These are phyloP conservation scores for Tinamus guttatus DNA, from an alignment of 2,113 vertebrate species.

Conservation along the genomic window DNA sequence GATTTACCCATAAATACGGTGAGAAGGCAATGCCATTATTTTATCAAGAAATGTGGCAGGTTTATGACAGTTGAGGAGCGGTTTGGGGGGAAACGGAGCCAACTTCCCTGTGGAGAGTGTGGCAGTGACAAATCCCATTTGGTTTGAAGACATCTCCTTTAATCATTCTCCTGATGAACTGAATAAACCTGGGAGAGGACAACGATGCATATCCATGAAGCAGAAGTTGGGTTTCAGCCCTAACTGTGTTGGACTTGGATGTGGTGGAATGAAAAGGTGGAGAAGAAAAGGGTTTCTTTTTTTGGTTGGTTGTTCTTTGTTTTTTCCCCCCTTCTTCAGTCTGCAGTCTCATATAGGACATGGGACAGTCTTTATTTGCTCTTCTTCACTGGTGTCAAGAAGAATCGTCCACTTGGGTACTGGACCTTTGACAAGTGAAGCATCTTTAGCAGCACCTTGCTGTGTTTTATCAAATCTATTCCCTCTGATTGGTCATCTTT, in stretches of 20 bases:
- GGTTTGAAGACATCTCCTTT: not conserved
- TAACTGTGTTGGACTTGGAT: not conserved
- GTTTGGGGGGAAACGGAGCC: not conserved
- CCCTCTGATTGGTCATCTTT: not conserved
- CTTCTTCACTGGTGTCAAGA: not conserved
- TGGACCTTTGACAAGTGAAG: not conserved
- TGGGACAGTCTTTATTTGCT: not conserved
- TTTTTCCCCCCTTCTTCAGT: not conserved
- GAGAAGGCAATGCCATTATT: not conserved
- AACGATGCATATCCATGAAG: not conserved
- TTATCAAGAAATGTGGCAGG: not conserved
- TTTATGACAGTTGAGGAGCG: not conserved
- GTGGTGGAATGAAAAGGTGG: not conserved
- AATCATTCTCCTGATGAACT: not conserved
- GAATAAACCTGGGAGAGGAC: not conserved
- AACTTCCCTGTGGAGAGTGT: not conserved
- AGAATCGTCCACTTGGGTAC: not conserved
- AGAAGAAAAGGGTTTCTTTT: not conserved
- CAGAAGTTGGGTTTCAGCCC: not conserved
- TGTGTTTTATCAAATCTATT: not conserved
- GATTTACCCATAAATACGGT: not conserved
- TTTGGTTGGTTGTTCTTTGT: too few species aligned
- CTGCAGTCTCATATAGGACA: not conserved
- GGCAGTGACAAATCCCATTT: accelerated
- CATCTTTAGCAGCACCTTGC: not conserved